Conservation (phyloP, 2,797 vertebrate species). For the Harpagifer antarcticus region DNA sequence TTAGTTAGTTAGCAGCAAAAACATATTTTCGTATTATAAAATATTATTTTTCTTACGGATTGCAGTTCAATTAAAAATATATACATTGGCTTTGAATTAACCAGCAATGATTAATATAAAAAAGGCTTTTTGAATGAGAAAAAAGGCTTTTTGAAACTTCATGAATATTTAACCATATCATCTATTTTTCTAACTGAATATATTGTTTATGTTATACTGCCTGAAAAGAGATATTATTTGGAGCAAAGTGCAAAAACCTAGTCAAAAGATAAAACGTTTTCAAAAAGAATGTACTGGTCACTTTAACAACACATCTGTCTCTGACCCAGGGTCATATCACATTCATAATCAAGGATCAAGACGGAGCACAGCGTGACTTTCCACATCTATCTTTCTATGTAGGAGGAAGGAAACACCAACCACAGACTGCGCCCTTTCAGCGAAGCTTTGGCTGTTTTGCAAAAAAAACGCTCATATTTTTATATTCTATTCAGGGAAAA, state of each 20-base stretch:
- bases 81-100: neutral
- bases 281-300: neutral
- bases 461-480: constrained; percentile 9
- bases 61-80: too few species aligned
- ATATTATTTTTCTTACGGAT: too few species aligned
- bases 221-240: too few species aligned
- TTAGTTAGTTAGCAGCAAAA: neutral
- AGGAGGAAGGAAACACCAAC: neutral
- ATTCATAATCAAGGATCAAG: constrained; percentile 15
- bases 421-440: constrained; percentile 1
- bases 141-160: neutral
- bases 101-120: neutral
- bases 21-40: too few species aligned
- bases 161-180: neutral
- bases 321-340: constrained; percentile 14
- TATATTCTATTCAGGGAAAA: neutral
- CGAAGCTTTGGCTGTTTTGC: neutral
- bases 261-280: too few species aligned
- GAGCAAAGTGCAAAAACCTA: too few species aligned
- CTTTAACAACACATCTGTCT: constrained; percentile 3
- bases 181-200: neutral
- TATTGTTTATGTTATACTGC: too few species aligned
- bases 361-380: constrained; percentile 11
- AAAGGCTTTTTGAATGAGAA: neutral
- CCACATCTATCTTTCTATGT: constrained; percentile 11